Evolutionary conservation across 2,113 vertebrate species (phyloP).

Genomic region (Apteryx mantelli): DNA sequence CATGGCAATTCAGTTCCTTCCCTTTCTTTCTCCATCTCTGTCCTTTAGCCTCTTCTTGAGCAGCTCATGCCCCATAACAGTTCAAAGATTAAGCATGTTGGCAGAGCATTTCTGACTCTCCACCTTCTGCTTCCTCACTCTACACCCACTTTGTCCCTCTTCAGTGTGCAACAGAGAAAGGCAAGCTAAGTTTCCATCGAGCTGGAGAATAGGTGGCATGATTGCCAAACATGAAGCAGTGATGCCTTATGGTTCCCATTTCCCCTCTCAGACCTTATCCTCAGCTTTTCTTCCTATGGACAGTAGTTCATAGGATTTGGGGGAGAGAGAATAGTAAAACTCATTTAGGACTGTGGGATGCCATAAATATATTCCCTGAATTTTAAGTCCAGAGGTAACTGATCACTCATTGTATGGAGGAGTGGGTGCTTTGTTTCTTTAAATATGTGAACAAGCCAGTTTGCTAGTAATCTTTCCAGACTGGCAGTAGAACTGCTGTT

Average conservation of each 20-base stretch:
- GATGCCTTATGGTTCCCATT: neutral
- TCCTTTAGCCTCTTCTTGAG: neutral
- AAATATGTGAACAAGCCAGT: neutral
- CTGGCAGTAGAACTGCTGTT: neutral
- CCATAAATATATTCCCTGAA: neutral
- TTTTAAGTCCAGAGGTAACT: neutral
- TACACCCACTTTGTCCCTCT: neutral
- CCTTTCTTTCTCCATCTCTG: neutral
- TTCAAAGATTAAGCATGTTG: neutral
- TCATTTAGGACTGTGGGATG: neutral
- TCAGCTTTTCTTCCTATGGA: neutral
- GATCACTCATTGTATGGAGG: neutral
- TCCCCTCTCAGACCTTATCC: neutral
- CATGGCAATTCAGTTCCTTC: neutral
- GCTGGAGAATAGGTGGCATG: neutral
- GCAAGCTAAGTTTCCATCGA: neutral
- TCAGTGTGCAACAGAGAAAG: neutral
- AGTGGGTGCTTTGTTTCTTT: neutral
- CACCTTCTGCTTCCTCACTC: neutral
- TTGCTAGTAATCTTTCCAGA: neutral
- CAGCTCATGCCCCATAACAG: neutral
- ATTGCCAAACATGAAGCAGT: neutral
- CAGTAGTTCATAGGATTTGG: neutral
- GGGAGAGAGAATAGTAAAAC: neutral
- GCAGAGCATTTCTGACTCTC: neutral